Base-by-base conservation (phyloP, 2,113 vertebrate genomes). In the Ornithorhynchus anatinus region DNA sequence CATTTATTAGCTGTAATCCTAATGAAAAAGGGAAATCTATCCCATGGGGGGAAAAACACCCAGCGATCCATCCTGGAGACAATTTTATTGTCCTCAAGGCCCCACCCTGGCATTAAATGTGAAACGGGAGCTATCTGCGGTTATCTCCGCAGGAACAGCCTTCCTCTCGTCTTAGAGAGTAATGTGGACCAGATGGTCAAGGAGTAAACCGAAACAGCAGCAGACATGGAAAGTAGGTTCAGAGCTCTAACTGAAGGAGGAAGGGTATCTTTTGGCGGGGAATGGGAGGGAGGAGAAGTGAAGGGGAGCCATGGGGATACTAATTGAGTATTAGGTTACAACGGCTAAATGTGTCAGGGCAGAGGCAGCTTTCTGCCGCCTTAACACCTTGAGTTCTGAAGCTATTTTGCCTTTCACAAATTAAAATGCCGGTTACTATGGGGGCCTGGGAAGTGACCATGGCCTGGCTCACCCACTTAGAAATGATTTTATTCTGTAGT, bases 131-230 rank as follows among this genome's bases (percentile, higher is more conserved):
- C 0, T 0, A 15, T 68, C 27, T 74, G 56, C 39, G 76, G 79
- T 79, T 72, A 77, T 58, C 73, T 71, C 38, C 3, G 61, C 73
- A 73, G 77, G 77, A 67, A 45, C 69, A 58, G 51, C 58, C 60
- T 23, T 42, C 56, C 69, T 59, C 75, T 63, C 15, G 54, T 77
- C 73, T 88, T 84, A 67, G 17, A 40, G 65, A 57, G 23, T 22
- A 84, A 87, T 52, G 60, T 22, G 62, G 65, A 84, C 87, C 84
- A 89, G 86, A 79, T 71, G 87, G 74, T 35, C 72, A 60, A 75
- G 62, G 44, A 78, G 76, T 72, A 78, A 72, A 47, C 62, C 48
- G 78, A 87, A 66, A 16, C 7, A 9, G 43, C 80, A 86, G 68
- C 73, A 84, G 39, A 72, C 20, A 31, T 2, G 17, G 82, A 89